Conservation (phyloP, 2,113 vertebrate species). For the Sminthopsis crassicaudata region DNA sequence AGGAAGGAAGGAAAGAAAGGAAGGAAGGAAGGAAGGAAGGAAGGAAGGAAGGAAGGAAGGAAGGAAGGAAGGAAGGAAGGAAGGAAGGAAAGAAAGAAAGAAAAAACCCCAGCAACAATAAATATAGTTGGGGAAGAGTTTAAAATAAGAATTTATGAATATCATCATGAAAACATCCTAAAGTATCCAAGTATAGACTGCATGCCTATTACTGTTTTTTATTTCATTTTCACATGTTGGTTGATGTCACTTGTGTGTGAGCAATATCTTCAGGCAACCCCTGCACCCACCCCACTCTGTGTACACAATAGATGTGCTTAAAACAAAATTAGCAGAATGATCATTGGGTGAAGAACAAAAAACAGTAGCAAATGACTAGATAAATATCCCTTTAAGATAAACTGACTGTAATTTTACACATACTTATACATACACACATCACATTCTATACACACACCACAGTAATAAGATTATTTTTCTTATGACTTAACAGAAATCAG, state of each 20-base stretch:
- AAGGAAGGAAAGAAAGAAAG: too few relatives aligned
- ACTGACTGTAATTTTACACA: not conserved
- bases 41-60: too few relatives aligned
- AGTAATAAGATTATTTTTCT: conserved; percentile 3
- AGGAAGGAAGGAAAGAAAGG: too few relatives aligned
- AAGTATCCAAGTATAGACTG: not conserved
- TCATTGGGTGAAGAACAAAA: not conserved
- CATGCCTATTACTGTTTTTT: not conserved
- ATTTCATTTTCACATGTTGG: not conserved
- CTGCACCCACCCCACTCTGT: not conserved
- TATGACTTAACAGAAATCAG: not conserved
- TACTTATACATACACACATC: not conserved
- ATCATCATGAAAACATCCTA: not conserved
- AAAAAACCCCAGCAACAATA: too few relatives aligned
- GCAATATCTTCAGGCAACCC: not conserved
- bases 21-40: too few relatives aligned
- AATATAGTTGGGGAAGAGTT: not conserved
- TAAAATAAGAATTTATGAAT: not conserved
- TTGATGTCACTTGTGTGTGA: not conserved
- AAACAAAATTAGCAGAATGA: not conserved
- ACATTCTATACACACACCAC: too few relatives aligned
- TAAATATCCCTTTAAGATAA: not conserved
- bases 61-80: too few relatives aligned
- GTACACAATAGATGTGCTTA: not conserved
- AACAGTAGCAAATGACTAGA: not conserved